Conservation (phyloP, 2,888 invertebrate genomes). For the Nesidiocoris tenuis region DNA sequence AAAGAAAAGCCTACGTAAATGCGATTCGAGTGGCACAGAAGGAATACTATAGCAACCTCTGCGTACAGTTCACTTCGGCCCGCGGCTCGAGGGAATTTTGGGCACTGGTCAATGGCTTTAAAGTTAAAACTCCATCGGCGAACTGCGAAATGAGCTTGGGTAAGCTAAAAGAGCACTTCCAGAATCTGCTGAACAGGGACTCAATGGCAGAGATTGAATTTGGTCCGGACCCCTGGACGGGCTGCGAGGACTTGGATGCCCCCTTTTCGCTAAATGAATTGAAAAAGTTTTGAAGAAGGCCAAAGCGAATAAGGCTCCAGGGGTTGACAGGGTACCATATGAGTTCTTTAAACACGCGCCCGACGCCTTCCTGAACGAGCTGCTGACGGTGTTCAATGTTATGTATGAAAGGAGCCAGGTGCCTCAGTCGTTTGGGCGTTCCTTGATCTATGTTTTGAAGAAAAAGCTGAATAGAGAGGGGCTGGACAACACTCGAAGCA, state of each 20-base stretch:
- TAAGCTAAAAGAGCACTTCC: not conserved
- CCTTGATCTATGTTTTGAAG: not conserved
- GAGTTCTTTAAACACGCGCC: conserved; percentile 8
- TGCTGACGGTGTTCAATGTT: not conserved
- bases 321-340: conserved; percentile 7
- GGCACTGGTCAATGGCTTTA: not conserved
- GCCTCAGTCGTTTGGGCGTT: conserved; percentile 28
- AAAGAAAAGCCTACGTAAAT: not conserved
- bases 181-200: not conserved
- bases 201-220: not conserved
- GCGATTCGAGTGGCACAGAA: not conserved
- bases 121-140: not conserved
- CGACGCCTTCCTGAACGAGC: not conserved
- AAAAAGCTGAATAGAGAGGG: conserved; percentile 28
- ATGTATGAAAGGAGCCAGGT: not conserved
- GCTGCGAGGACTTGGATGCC: not conserved
- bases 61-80: not conserved
- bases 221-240: not conserved
- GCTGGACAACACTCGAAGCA: conserved; percentile 33
- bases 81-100: not conserved
- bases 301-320: conserved; percentile 19
- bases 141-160: not conserved
- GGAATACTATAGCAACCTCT: not conserved
- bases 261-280: not conserved
- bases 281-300: not conserved